phyloP scores from a whole-genome alignment of 2,888 invertebrate genomes.

The Asteroscopus sphinx region DNA sequence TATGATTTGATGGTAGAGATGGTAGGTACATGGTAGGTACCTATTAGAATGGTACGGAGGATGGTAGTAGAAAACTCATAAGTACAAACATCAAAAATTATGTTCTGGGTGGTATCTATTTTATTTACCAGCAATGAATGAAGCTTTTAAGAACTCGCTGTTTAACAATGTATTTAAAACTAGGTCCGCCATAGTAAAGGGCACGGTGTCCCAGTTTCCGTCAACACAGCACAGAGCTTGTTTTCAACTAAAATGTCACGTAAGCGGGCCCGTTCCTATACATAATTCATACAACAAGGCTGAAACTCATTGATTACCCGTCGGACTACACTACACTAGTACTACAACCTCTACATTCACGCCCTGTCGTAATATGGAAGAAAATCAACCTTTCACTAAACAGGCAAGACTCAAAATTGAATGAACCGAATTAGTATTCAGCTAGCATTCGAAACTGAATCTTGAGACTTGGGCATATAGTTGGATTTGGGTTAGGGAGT shows the following conservation, averaged over 20 bases:
- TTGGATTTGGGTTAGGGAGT: conserved; percentile 55
- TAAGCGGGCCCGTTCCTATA: conserved; percentile 67
- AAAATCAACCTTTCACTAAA: conserved; percentile 59
- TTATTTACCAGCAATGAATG: too few relatives aligned
- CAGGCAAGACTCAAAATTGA: conserved; percentile 52
- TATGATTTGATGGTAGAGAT: conserved; percentile 8
- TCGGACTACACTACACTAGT: conserved; percentile 68
- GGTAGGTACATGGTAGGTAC: too few relatives aligned
- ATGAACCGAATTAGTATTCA: conserved; percentile 39
- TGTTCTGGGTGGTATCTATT: too few relatives aligned
- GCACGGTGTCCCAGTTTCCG: conserved; percentile 38
- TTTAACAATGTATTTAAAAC: conserved; percentile 28
- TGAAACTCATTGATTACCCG: conserved; percentile 82
- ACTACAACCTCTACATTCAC: conserved; percentile 58
- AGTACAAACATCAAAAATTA: too few relatives aligned
- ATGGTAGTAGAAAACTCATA: too few relatives aligned
- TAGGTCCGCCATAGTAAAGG: conserved; percentile 13
- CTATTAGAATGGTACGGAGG: too few relatives aligned
- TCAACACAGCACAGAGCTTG: conserved; percentile 52
- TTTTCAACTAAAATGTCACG: conserved; percentile 71
- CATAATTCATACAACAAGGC: conserved; percentile 78
- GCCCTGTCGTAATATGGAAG: conserved; percentile 34
- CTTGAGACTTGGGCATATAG: conserved; percentile 49
- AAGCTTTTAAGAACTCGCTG: conserved; percentile 1
- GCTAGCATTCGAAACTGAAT: conserved; percentile 51